Evolutionary conservation across 37 sponge, comb jelly and placozoan genomes (phyloP).

Genomic region (Spongilla lacustris): DNA sequence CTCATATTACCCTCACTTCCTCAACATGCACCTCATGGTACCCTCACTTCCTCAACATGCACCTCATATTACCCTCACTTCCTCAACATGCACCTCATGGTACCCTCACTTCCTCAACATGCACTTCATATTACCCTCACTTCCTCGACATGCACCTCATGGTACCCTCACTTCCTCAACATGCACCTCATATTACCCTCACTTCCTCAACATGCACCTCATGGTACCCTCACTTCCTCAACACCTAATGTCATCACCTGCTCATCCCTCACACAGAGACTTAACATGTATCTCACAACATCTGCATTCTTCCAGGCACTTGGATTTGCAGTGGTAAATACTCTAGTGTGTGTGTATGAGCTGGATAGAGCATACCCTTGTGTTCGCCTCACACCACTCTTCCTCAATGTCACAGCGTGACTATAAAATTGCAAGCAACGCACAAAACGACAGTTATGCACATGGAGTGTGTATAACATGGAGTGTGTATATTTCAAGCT

Average conservation of each 20-base stretch:
- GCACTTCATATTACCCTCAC: no score
- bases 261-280: constrained; percentile 26
- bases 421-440: not conserved
- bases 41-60: no score
- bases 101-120: no score
- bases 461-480: constrained; percentile 17
- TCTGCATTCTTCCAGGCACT: constrained; percentile 55
- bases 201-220: not conserved
- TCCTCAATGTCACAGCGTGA: not conserved
- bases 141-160: not conserved
- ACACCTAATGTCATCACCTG: not conserved
- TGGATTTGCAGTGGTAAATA: constrained; percentile 48
- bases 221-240: not conserved
- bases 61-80: no score
- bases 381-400: not conserved
- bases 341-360: not conserved
- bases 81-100: no score
- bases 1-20: no score
- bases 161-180: not conserved
- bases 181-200: not conserved
- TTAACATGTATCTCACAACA: constrained; percentile 52
- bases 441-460: not conserved
- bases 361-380: not conserved
- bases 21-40: no score
- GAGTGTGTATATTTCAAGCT: constrained; percentile 36